A percentile compares a stretch with the other conserved stretches of the same genome.
phyloP scores from a whole-genome alignment of 2,797 vertebrate genomes.

The Sebastiscus tertius region DNA sequence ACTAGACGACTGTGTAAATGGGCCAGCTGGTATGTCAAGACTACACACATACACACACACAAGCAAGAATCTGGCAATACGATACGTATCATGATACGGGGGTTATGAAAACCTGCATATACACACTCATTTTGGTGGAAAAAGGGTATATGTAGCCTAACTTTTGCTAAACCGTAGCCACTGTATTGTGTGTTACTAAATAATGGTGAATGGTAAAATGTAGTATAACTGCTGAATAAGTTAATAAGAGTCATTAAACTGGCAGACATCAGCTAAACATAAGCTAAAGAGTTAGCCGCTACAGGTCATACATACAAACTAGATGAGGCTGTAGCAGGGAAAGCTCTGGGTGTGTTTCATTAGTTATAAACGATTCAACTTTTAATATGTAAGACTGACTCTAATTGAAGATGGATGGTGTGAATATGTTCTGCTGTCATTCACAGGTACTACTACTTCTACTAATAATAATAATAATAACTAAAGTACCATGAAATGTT shows the following conservation, averaged over 20 bases:
- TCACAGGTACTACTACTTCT: background rate
- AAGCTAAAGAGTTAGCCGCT: too few relatives aligned
- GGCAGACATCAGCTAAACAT: background rate
- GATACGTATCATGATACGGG: too few relatives aligned
- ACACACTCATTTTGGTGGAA: too few relatives aligned
- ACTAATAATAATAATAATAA: background rate
- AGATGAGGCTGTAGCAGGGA: background rate
- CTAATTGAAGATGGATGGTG: background rate
- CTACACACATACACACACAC: too few relatives aligned
- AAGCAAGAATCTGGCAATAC: too few relatives aligned
- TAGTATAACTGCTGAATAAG: background rate
- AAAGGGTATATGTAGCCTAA: background rate
- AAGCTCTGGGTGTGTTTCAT: background rate
- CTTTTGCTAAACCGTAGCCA: background rate
- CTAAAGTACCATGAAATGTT: background rate
- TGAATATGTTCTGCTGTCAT: background rate
- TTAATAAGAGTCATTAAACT: background rate
- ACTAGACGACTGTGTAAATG: too few relatives aligned
- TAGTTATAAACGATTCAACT: background rate
- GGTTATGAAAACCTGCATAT: too few relatives aligned
- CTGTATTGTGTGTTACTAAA: background rate
- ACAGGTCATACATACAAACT: background rate
- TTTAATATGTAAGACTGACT: background rate
- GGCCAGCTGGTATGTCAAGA: too few relatives aligned
- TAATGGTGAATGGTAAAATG: background rate